Percentiles rank a stretch among this genome's conserved stretches.
Evolutionary conservation across 2,113 vertebrate species (phyloP).

Genomic region (Clupea harengus): DNA sequence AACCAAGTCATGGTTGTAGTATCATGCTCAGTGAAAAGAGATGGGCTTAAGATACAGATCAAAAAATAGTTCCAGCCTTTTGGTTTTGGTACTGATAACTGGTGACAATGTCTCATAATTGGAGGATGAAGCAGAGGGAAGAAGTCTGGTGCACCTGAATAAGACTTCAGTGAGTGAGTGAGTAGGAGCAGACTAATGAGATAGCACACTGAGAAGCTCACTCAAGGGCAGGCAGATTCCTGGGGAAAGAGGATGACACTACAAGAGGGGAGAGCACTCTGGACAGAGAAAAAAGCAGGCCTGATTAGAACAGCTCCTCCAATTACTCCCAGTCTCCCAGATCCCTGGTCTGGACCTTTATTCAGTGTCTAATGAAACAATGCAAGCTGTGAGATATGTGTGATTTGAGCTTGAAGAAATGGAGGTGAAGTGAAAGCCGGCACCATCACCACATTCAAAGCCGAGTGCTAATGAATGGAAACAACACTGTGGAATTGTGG

Average conservation of each 20-base stretch:
- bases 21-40: too few species aligned
- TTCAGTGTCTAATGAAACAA: background rate
- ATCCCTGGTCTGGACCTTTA: background rate
- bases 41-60: background rate
- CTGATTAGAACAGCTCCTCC: conserved; percentile 3
- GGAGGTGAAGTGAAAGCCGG: background rate
- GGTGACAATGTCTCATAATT: background rate
- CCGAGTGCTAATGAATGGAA: background rate
- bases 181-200: background rate
- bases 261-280: background rate
- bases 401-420: background rate
- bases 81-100: background rate
- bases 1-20: too few species aligned
- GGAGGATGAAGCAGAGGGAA: background rate
- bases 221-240: background rate
- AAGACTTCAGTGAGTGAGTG: background rate
- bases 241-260: background rate
- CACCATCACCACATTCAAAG: background rate
- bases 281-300: background rate
- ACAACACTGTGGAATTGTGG: background rate
- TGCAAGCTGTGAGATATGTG: background rate
- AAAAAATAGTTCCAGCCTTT: background rate
- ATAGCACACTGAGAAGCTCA: background rate
- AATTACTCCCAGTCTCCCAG: background rate
- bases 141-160: background rate